Percentiles rank a stretch among this genome's conserved stretches.
Conservation (phyloP, 2,888 invertebrate species). For the Globia sparganii region DNA sequence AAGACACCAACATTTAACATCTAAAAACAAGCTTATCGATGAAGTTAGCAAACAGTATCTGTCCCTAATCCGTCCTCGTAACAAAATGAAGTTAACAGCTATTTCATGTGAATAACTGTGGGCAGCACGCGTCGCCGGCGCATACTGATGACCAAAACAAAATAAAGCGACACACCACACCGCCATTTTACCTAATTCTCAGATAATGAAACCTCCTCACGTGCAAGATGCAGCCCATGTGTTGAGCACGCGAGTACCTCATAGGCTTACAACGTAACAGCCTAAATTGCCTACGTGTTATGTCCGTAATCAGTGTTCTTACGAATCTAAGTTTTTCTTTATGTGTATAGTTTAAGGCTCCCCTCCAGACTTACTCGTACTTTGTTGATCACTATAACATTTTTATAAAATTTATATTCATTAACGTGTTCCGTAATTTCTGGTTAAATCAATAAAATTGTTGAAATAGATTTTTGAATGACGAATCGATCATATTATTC, state of each 20-base stretch:
- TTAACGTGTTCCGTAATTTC: slow-evolving; percentile 14
- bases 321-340: slow-evolving; percentile 14
- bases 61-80: slow-evolving; percentile 70
- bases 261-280: slow-evolving; percentile 21
- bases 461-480: slow-evolving; percentile 6
- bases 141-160: slow-evolving; percentile 82
- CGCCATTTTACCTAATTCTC: slow-evolving; percentile 78
- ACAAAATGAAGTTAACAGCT: slow-evolving; percentile 75
- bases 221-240: slow-evolving; percentile 61
- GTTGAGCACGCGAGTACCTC: slow-evolving; percentile 46
- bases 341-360: slow-evolving; percentile 28
- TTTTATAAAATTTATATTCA: slow-evolving; percentile 23
- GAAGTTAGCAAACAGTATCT: slow-evolving; percentile 66
- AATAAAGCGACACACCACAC: slow-evolving; percentile 69
- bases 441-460: slow-evolving; percentile 13
- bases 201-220: slow-evolving; percentile 74
- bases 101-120: slow-evolving; percentile 85
- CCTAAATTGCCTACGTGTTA: slow-evolving; percentile 51
- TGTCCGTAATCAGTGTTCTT: slow-evolving; percentile 28
- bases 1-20: slow-evolving; percentile 35
- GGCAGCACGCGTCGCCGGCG: slow-evolving; percentile 57
- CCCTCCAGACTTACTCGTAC: slow-evolving; percentile 35
- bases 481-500: slow-evolving; percentile 14
- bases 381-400: slow-evolving; percentile 7
- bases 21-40: slow-evolving; percentile 17